Conservation (phyloP, 2,888 invertebrate species). For the Polymixis lichenea region DNA sequence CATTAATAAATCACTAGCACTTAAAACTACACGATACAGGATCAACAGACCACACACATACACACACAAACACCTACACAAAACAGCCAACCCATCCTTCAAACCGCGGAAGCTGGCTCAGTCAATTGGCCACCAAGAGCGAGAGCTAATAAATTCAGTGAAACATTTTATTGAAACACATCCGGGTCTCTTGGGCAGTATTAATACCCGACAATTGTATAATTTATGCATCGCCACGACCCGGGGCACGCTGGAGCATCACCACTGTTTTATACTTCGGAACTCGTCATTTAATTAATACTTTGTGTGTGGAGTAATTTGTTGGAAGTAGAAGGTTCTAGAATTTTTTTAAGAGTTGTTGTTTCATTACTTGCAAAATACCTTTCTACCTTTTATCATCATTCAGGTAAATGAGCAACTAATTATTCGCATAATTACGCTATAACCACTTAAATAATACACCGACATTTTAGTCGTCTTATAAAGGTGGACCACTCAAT, state of each 20-base stretch:
- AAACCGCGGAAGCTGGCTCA: conserved; percentile 27
- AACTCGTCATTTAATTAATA: conserved; percentile 55
- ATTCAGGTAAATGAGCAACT: neutral
- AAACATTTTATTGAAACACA: conserved; percentile 81
- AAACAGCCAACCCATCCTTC: conserved; percentile 29
- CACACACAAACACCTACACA: conserved; percentile 9
- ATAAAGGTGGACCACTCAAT: too few species aligned
- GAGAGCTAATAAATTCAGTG: conserved; percentile 68
- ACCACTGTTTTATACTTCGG: conserved; percentile 57
- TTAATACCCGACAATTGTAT: conserved; percentile 79
- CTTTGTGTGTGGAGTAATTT: conserved; percentile 33
- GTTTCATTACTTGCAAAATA: neutral
- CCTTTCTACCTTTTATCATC: neutral
- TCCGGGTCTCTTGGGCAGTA: conserved; percentile 74
- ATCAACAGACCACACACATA: neutral
- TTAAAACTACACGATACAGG: neutral
- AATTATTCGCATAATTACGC: neutral
- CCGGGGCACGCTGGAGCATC: conserved; percentile 58
- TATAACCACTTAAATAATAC: too few species aligned
- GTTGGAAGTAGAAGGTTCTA: conserved; percentile 4
- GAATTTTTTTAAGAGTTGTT: neutral
- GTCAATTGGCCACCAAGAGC: conserved; percentile 44
- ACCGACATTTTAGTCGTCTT: too few species aligned
- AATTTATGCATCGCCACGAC: conserved; percentile 84
- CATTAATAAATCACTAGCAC: neutral